phyloP scores from a whole-genome alignment of 30 jellyfish, hydroid and myxozoan genomes.

The Cassiopea xamachana region DNA sequence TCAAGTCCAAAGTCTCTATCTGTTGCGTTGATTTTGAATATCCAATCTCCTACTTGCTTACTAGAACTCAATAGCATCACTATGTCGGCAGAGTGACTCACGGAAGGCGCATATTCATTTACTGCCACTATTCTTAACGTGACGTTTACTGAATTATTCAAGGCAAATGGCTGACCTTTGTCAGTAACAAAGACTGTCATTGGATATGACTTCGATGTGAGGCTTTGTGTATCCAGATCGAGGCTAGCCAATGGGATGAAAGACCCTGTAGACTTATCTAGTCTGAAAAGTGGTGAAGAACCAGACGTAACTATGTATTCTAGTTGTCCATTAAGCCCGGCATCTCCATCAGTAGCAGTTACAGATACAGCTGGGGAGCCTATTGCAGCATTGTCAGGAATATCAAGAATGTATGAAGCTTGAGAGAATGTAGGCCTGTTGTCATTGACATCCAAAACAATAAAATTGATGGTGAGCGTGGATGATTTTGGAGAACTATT shows the following conservation, averaged over 20 bases:
- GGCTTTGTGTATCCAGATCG: conserved; percentile 65
- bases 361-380: conserved; percentile 55
- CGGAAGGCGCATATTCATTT: conserved; percentile 76
- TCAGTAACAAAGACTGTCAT: conserved; percentile 75
- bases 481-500: conserved; percentile 49
- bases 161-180: conserved; percentile 74
- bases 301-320: conserved; percentile 48
- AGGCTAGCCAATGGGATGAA: conserved; percentile 43
- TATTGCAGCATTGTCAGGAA: conserved; percentile 76
- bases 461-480: conserved; percentile 38
- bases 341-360: conserved; percentile 80
- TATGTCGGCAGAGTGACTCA: conserved; percentile 62
- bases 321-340: conserved; percentile 71
- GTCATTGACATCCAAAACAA: conserved; percentile 80
- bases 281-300: conserved; percentile 46
- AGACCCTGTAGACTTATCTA: conserved; percentile 46
- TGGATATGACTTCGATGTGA: conserved; percentile 25
- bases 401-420: conserved; percentile 31
- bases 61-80: conserved; percentile 33
- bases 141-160: conserved; percentile 66
- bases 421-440: conserved; percentile 71
- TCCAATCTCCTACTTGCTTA: conserved; percentile 40
- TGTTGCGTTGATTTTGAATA: conserved; percentile 82
- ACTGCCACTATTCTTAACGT: conserved; percentile 54
- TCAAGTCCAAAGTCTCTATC: conserved; percentile 88